Evolutionary conservation across 2,113 vertebrate genomes (phyloP), one percentile per base, ranked within the genome.

Genomic region (Candoia aspera): DNA sequence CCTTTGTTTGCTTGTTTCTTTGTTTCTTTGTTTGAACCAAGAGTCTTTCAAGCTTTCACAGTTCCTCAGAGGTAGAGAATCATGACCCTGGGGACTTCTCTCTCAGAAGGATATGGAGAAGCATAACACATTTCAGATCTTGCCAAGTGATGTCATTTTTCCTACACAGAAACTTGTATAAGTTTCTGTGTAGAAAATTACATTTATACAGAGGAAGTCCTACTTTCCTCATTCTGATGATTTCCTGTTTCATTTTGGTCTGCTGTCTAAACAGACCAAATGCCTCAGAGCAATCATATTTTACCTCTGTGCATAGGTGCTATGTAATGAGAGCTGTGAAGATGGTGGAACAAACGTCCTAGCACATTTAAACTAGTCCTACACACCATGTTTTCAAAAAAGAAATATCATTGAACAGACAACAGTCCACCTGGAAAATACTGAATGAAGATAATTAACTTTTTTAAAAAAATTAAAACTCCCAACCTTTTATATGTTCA

Each of bases 61-160:
- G 29, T 37, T 95, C 73, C 59, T 93, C 15, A 93, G 87, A 92
- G 94, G 59, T 33, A 89, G 12, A 91, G 24, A 87, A 86, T 26
- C 55, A 85, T 90, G 84, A 8, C 8, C 3, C 6, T 73, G 21
- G 42, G 93, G 12, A 84, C 79, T 84, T 0, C 4, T 0, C 26
- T 84, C 91, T 62, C 8, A 0, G 0, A 55, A 42, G 24, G 87
- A 53, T 29, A 17, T 57, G 88, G 86, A 85, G 79, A 89, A 8
- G n/a, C 62, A 2, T 9, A 0, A 0, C 1, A 1, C 60, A 88
- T 87, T 92, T 93, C 64, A 90, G 0, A 68, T 58, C 68, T 83
- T 94, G 86, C 89, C 33, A 92, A 19, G 0, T 55, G 64, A 59
- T 73, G 62, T n/a, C 2, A 59, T 89, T 2, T 55, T 42, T 92